Percentiles rank a stretch among this genome's conserved stretches.
These are phyloP conservation scores for Amblyopsis rosae DNA, from an alignment of 2,113 vertebrate species.

Conservation along the genomic window DNA sequence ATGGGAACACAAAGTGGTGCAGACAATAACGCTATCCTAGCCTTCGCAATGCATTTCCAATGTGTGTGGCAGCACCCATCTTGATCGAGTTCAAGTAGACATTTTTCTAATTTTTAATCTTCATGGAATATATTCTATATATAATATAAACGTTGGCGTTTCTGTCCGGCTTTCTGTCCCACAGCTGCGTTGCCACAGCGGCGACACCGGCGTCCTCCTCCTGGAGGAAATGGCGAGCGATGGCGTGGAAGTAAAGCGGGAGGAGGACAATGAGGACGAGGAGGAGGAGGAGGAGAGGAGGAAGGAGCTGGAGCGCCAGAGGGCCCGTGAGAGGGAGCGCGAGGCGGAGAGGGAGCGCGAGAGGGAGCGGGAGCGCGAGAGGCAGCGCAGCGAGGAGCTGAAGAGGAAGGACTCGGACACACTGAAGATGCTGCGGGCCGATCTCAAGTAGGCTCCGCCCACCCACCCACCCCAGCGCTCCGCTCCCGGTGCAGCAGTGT, in stretches of 20 bases:
- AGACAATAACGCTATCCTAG: too few relatives aligned
- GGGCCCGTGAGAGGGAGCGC: slow-evolving; percentile 71
- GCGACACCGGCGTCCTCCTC: slow-evolving; percentile 62
- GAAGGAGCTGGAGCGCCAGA: slow-evolving; percentile 74
- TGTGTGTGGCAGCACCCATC: too few relatives aligned
- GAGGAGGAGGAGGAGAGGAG: slow-evolving; percentile 76
- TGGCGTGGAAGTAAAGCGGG: slow-evolving; percentile 79
- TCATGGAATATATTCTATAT: too few relatives aligned
- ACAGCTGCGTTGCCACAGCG: slow-evolving; percentile 77
- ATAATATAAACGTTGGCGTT: too few relatives aligned
- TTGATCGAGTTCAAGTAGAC: too few relatives aligned
- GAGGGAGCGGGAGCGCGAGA: slow-evolving; percentile 76
- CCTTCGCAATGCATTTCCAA: too few relatives aligned
- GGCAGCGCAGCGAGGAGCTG: slow-evolving; percentile 82
- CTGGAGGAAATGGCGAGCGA: slow-evolving; percentile 70
- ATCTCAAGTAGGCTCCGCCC: slow-evolving; percentile 81
- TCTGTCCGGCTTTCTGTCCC: too few relatives aligned
- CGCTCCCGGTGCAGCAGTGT: too few relatives aligned
- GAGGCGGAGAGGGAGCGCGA: slow-evolving; percentile 75
- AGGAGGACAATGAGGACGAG: slow-evolving; percentile 80
- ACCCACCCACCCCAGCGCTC: too few relatives aligned
- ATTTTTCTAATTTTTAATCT: too few relatives aligned
- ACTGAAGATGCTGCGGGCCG: slow-evolving; percentile 84
- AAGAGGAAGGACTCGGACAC: slow-evolving; percentile 91
- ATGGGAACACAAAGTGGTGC: too few relatives aligned